Percentiles rank a stretch among this genome's conserved stretches.
Evolutionary conservation across 2,888 invertebrate genomes (phyloP).

Genomic region (Pristionchus arcanus): DNA sequence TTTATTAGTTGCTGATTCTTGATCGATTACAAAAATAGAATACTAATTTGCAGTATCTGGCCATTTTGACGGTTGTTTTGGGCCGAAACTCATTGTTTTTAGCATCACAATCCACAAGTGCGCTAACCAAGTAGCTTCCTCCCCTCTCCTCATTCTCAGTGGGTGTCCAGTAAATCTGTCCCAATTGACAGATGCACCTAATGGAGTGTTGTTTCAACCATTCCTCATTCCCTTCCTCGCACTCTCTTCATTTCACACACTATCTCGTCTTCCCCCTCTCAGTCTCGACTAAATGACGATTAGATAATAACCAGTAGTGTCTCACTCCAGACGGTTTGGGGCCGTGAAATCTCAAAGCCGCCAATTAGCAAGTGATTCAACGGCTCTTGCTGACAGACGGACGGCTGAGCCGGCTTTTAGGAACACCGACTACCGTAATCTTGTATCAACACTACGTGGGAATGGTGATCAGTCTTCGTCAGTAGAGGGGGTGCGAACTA

Average conservation of each 20-base stretch:
- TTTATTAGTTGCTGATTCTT: background rate
- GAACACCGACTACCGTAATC: background rate
- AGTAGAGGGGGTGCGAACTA: background rate
- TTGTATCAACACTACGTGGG: background rate
- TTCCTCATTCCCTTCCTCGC: background rate
- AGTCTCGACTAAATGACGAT: conserved; percentile 9
- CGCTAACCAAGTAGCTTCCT: background rate
- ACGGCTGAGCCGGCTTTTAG: conserved; percentile 1
- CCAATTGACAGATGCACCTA: conserved; percentile 40
- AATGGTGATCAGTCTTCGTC: conserved; percentile 13
- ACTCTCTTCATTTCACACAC: background rate
- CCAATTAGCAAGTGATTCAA: conserved; percentile 45
- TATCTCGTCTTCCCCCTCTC: background rate
- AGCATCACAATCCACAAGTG: background rate
- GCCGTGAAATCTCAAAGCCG: background rate
- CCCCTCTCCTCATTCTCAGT: conserved; percentile 3
- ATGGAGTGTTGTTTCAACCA: conserved; percentile 44
- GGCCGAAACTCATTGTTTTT: background rate
- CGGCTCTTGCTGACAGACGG: conserved; percentile 10
- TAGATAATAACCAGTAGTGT: conserved; percentile 34
- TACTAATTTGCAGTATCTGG: too few relatives aligned
- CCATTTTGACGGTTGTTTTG: too few relatives aligned
- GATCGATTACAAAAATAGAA: too few relatives aligned
- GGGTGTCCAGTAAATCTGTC: conserved; percentile 17
- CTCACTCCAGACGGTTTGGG: conserved; percentile 18